Base-by-base conservation (phyloP, 1,140 invertebrate species). In the Plodia interpunctella region DNA sequence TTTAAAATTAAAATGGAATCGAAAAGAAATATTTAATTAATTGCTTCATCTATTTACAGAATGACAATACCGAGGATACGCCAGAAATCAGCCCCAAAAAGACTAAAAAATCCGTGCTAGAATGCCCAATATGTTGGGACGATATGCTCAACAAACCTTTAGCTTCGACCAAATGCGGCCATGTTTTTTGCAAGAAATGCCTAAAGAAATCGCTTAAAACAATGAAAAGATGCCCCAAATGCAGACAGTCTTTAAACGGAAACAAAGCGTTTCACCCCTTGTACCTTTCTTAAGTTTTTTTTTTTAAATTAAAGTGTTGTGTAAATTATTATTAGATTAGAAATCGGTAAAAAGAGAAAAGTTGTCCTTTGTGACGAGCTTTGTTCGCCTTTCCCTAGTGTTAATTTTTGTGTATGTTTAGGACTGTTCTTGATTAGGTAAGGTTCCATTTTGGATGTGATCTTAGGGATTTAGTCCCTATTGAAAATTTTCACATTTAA, bases 141-240 rank as follows among this genome's bases (percentile, higher is more conserved):
- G 55, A 44, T 5, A 19, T 56, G 10, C 11, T 30, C 0, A 44
- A 44, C 2, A 56, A 56, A 10, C 55, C 55, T 18, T 9, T 56
- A 19, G 49, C 50, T 53, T 52, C 49, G 17, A 59, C 35, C 5
- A 21, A 52, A 35, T 49, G 49, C 18, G 57, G 57, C 4, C 57
- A 59, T 18, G 51, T 59, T 10, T 59, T 53, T 49, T 59, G 57
- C 17, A 53, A 52, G 30, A 19, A 53, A n/a, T 56, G 55, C 32
- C 11, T 56, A 13, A 21, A 44, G 20, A 56, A 49, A 56, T 56
- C 49, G 8, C 21, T 51, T 5, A 56, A 32, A 19, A 19, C 11
- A 0, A 17, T 38, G n/a, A 56, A 56, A 25, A 44, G 18, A 13
- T 56, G 55, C 19, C 55, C 55, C 5, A 56, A 30, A 18, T 56